Evolutionary conservation across 2,797 vertebrate genomes (phyloP), one percentile per base, ranked within the genome.

Genomic region (Champsocephalus esox): DNA sequence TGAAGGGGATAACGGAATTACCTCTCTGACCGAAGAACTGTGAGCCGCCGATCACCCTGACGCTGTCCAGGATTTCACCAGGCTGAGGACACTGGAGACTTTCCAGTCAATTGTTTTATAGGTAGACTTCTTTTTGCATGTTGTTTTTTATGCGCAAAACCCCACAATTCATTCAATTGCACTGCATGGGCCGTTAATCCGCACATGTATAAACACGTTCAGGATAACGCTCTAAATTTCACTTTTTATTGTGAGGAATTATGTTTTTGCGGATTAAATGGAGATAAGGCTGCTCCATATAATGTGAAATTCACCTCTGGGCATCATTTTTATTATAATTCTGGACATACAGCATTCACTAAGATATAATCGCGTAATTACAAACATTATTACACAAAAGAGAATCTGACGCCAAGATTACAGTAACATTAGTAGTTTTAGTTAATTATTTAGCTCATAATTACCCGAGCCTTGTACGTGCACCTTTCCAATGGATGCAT

Each of bases 1-100:
- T 52, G 80, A 8, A 77, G 70, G 75, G 85, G 81, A 88, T 85
- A 88, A 90, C 84, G 91, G 91, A 92, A 88, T 90, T 85, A 90
- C 78, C 81, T 77, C 83, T 74, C 48, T 62, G 87, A 90, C 85
- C 87, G 77, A 55, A 55, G 52, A 86, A 85, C 78, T 87, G 84
- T 14, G 85, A 85, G 73, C 51, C 59, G 19, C 67, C 66, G 79
- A 63, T 51, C 68, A 52, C 66, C 58, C 61, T 61, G 54, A 43
- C 66, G 71, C 2, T 17, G 73, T 52, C 74, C 68, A 46, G 73
- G 62, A 79, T 63, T 49, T 63, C 68, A 12, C 66, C 28, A 60
- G 14, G 50, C 74, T 34, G 77, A 60, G 43, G 48, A 81, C 75
- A 61, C 76, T 54, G 79, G 81, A 84, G 41, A 86, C 82, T 77